phyloP scores from a whole-genome alignment of 2,113 vertebrate species.

The Trinectes maculatus region DNA sequence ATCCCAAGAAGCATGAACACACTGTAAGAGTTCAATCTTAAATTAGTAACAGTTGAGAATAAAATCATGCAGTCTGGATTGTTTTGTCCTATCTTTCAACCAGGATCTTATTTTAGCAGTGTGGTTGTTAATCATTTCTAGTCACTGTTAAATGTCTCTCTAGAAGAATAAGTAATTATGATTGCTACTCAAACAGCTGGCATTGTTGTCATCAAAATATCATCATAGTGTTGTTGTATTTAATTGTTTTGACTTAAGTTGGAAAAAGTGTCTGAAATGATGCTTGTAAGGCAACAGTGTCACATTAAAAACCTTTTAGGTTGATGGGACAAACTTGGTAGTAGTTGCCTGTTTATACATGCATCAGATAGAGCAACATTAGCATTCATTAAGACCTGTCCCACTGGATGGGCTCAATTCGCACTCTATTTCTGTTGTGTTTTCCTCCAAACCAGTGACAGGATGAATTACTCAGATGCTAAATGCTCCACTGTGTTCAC shows the following conservation, averaged over 20 bases:
- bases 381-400: background rate
- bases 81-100: background rate
- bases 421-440: background rate
- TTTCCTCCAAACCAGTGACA: background rate
- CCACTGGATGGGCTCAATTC: background rate
- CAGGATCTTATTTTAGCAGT: background rate
- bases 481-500: no score
- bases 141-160: background rate
- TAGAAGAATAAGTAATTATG: background rate
- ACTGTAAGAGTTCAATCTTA: background rate
- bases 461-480: no score
- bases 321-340: background rate
- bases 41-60: constrained; percentile 1
- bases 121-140: background rate
- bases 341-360: background rate
- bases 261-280: background rate
- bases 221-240: no score
- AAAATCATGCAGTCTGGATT: background rate
- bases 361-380: background rate
- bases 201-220: background rate
- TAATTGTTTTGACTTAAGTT: background rate
- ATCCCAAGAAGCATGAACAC: constrained; percentile 34
- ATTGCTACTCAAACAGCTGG: background rate
- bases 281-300: no score
- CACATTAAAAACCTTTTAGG: background rate